Base-by-base conservation (phyloP, 2,113 vertebrate genomes). In the Sander lucioperca region DNA sequence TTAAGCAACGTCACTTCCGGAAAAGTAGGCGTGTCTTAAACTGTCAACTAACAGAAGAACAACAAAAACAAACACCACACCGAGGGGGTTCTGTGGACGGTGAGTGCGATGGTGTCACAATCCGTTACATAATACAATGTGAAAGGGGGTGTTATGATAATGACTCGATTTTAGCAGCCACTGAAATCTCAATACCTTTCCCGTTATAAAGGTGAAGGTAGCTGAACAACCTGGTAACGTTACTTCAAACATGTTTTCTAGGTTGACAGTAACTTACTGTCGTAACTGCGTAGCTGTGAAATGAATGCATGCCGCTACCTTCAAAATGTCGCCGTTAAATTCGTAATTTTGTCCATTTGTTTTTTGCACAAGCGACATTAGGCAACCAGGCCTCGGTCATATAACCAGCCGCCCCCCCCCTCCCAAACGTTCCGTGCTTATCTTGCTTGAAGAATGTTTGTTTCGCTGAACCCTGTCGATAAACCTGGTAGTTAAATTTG, bases 1-100 rank as follows among this genome's bases (percentile, higher is more conserved):
- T 92, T 81, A 86, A 92, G 90, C 43, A 0, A 86, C 92, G 91
- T 86, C 75, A 93, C 11, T 77, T 94, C 93, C 93, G 56, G 73
- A 0, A 3, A 11, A 59, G 73, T 43, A 1, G 91, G 90, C 88
- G 89, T 86, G 68, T 74, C 80, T 73, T 82, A 86, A 82, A 63
- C 77, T 86, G 88, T 82, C 84, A 93, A 57, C 73, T 68, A 83
- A 86, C 87, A 66, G 87, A 89, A 86, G 85, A 84, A 84, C 2
- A 93, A 92, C 85, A 91, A 91, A 82, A 92, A 92, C 90, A 90
- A 92, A 91, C 84, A 53, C 4, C 67, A 8, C 68, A 33, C 30
- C 10, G 57, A 83, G 39, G 67, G 66, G 77, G 57, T 75, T 82
- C 64, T 61, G 80, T 69, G 3, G 58, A 86, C 74, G 89, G 90